Conservation (phyloP, 2,113 vertebrate species). For the Phyllostomus hastatus region DNA sequence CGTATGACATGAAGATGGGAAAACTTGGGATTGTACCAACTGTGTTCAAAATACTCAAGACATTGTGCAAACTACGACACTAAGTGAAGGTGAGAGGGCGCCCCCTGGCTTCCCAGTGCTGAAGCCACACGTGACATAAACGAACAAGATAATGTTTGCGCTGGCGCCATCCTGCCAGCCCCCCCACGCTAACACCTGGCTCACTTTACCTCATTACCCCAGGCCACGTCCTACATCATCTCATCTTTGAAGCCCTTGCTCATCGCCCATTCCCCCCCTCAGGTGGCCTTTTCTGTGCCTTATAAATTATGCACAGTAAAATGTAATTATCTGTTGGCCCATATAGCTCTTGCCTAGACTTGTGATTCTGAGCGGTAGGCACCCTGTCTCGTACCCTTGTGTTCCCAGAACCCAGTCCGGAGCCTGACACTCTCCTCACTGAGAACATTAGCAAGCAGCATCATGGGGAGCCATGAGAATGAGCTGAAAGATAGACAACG, state of each 20-base stretch:
- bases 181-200: background rate
- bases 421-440: background rate
- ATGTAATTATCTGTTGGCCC: background rate
- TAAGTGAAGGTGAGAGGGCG: background rate
- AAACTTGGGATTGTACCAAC: background rate
- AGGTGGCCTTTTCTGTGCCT: background rate
- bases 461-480: background rate
- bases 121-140: background rate
- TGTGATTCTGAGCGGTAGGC: background rate
- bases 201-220: background rate
- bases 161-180: accelerated
- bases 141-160: accelerated
- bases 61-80: background rate
- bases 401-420: accelerated
- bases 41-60: background rate
- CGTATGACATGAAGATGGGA: background rate
- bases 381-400: background rate
- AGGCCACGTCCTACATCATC: background rate
- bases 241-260: background rate
- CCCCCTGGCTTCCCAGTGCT: background rate
- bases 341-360: background rate
- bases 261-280: background rate
- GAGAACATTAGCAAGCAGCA: background rate
- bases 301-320: background rate
- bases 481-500: background rate